Evolutionary conservation across 1,140 invertebrate genomes (phyloP), one percentile per base, ranked within the genome.

Genomic region (Cydia amplana): DNA sequence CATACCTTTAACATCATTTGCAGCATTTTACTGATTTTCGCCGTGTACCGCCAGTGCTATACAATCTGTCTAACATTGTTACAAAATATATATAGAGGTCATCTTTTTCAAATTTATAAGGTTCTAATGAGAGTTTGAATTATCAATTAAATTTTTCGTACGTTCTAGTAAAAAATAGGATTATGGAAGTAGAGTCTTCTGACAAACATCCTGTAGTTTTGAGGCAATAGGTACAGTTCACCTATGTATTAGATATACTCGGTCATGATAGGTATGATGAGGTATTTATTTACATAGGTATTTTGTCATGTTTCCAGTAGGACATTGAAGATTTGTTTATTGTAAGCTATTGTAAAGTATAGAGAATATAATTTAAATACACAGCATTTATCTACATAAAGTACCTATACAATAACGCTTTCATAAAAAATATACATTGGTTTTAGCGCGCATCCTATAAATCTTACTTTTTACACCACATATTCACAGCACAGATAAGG

Each of bases 401-500:
- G 4, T 70, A 60, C 7, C 55, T 20, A 70, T 18, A 70, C n/a
- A 36, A 67, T 32, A 67, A 67, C 25, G 32, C 65, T 36, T 36
- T 70, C 65, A 70, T 36, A 70, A 70, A 70, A 70, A 70, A 70
- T 70, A 70, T 70, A 70, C 65, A 70, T 36, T 36, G n/a, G 65
- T 36, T 70, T 70, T 70, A 40, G 36, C 32, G 65, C 64, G 64
- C 65, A 16, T 36, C 5, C 64, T 16, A 36, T 18, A 60, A 60
- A 70, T 36, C 65, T 16, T 70, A 70, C 28, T 70, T 70, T 70
- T 72, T 81, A 83, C 77, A 85, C 82, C 85, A 87, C 83, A 83
- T 79, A 78, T 85, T 88, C 86, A 88, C 86, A 86, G 86, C 85
- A 85, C 86, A 82, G 79, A 78, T 79, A 81, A 80, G 55, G 78